Conservation (phyloP, 2,113 vertebrate genomes). For the Poeciliopsis turrubarensis region DNA sequence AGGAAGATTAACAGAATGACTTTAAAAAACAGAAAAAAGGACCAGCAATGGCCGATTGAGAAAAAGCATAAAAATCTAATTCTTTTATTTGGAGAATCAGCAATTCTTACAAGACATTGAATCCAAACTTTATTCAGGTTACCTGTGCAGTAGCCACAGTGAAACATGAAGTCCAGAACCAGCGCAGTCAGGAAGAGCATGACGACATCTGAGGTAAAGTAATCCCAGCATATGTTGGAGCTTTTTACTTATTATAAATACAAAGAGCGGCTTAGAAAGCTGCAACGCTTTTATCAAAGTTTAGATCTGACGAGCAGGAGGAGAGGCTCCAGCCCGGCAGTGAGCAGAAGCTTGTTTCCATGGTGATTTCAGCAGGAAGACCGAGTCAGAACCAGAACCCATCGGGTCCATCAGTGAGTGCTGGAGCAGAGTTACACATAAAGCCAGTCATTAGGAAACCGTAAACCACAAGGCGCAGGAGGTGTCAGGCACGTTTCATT, state of each 20-base stretch:
- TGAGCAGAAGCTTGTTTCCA: background rate
- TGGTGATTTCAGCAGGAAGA: conserved; percentile 4
- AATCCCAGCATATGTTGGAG: conserved; percentile 10
- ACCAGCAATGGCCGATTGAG: background rate
- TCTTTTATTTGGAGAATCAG: background rate
- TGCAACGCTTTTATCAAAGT: no score
- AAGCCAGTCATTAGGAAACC: conserved; percentile 6
- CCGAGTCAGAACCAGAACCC: background rate
- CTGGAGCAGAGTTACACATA: background rate
- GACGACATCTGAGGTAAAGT: conserved; percentile 24
- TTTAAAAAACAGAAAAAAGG: no score
- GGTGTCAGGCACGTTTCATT: conserved; percentile 15
- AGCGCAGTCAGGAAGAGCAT: conserved; percentile 7
- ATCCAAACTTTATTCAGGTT: conserved; percentile 57
- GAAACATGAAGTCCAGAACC: background rate
- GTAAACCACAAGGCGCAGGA: conserved; percentile 4
- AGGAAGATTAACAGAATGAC: no score
- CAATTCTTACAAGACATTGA: background rate
- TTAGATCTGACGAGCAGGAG: background rate
- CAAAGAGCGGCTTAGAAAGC: background rate
- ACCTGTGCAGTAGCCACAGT: conserved; percentile 14
- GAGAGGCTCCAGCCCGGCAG: background rate
- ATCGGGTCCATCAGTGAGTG: no score
- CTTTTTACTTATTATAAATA: conserved; percentile 13
- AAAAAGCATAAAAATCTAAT: background rate